These are phyloP conservation scores for Hipposideros larvatus DNA, from an alignment of 2,797 vertebrate genomes.

Conservation along the genomic window DNA sequence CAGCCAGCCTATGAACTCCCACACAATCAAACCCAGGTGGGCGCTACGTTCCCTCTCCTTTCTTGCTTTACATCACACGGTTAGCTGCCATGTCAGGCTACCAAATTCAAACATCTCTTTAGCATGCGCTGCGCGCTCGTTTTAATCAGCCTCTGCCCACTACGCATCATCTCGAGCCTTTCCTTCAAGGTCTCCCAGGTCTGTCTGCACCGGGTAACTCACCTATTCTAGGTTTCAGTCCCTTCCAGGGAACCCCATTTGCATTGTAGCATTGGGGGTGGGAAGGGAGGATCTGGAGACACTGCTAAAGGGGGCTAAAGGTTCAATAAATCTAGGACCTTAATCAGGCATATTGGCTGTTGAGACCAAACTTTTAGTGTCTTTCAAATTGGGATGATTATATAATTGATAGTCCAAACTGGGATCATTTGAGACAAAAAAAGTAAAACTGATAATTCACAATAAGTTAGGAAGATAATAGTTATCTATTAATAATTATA, in stretches of 20 bases:
- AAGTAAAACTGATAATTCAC: not conserved
- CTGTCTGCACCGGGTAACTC: not conserved
- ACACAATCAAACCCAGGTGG: rapidly evolving
- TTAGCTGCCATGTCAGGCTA: not conserved
- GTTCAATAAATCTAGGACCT: not conserved
- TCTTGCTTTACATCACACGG: not conserved
- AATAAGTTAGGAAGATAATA: not conserved
- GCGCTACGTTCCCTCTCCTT: not conserved
- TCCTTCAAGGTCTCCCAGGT: not conserved
- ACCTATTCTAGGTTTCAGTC: not conserved
- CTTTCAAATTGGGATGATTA: not conserved
- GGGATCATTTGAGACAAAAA: not conserved
- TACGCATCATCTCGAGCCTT: too few species aligned
- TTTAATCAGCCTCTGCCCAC: not conserved
- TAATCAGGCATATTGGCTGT: not conserved
- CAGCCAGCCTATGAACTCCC: not conserved
- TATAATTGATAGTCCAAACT: not conserved
- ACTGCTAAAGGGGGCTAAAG: not conserved
- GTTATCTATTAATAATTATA: not conserved
- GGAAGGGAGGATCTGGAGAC: not conserved
- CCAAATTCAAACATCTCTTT: not conserved
- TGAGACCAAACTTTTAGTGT: not conserved
- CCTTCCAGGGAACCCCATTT: not conserved
- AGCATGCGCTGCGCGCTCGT: rapidly evolving
- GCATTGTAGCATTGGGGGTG: not conserved